Percentiles rank a stretch among this genome's conserved stretches.
Conservation (phyloP, 2,113 vertebrate species). For the Anseranas semipalmata region DNA sequence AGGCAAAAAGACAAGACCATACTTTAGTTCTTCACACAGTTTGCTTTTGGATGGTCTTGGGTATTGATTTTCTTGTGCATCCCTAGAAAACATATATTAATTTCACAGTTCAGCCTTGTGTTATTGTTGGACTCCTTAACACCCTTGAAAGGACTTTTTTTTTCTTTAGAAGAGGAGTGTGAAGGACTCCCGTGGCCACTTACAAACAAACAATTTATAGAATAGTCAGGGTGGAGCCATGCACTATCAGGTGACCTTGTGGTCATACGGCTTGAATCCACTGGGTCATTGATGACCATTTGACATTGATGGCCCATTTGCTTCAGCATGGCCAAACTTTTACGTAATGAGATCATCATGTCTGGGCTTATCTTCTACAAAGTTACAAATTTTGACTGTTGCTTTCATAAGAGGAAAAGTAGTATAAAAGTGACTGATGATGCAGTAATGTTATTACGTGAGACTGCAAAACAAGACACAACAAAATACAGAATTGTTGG, state of each 20-base stretch:
- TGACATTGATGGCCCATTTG: not conserved
- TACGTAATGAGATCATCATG: not conserved
- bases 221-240: no score
- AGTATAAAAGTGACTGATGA: not conserved
- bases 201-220: not conserved
- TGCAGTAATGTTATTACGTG: not conserved
- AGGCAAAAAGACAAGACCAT: not conserved
- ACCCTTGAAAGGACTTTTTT: not conserved
- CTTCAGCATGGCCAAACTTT: not conserved
- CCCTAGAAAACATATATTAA: not conserved
- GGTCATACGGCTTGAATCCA: not conserved
- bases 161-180: not conserved
- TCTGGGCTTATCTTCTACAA: not conserved
- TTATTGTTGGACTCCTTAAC: not conserved
- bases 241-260: not conserved
- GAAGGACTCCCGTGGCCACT: not conserved
- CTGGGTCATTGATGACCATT: not conserved
- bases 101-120: not conserved
- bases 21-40: constrained; percentile 14
- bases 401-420: not conserved
- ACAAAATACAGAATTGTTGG: not conserved
- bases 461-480: not conserved
- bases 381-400: not conserved
- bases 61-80: not conserved
- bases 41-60: not conserved